Conservation (phyloP, 1,140 invertebrate species). For the Lycorma delicatula region DNA sequence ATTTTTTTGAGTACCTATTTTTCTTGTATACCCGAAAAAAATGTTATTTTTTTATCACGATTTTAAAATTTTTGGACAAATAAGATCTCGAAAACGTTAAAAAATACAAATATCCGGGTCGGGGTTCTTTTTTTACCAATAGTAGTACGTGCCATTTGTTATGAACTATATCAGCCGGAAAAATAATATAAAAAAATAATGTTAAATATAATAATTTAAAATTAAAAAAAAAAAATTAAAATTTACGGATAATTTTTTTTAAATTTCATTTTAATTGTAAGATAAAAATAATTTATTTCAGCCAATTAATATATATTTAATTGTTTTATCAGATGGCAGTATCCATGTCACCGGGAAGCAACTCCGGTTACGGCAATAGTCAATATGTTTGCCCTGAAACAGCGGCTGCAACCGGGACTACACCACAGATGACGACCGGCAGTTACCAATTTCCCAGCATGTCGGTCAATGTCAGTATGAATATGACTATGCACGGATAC, state of each 20-base stretch:
- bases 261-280: not conserved
- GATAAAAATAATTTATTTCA: not conserved
- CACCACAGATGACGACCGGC: slow-evolving; percentile 33
- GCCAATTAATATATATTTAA: not conserved
- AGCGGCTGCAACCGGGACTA: slow-evolving; percentile 36
- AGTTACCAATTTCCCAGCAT: slow-evolving; percentile 64
- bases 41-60: too few species aligned
- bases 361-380: not conserved
- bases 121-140: too few species aligned
- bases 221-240: too few species aligned
- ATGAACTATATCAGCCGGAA: too few species aligned
- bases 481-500: slow-evolving; percentile 91
- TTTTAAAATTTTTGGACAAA: too few species aligned
- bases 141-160: too few species aligned
- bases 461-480: slow-evolving; percentile 95
- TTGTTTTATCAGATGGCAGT: slow-evolving; percentile 21
- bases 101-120: too few species aligned
- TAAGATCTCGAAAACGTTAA: too few species aligned
- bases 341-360: slow-evolving; percentile 27
- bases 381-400: not conserved
- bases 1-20: too few species aligned
- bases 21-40: too few species aligned
- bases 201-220: not conserved
- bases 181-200: not conserved
- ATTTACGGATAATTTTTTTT: slow-evolving; percentile 6